Evolutionary conservation across 2,888 invertebrate species (phyloP), one percentile per base, ranked within the genome.

Genomic region (Dolichomitus sp.): DNA sequence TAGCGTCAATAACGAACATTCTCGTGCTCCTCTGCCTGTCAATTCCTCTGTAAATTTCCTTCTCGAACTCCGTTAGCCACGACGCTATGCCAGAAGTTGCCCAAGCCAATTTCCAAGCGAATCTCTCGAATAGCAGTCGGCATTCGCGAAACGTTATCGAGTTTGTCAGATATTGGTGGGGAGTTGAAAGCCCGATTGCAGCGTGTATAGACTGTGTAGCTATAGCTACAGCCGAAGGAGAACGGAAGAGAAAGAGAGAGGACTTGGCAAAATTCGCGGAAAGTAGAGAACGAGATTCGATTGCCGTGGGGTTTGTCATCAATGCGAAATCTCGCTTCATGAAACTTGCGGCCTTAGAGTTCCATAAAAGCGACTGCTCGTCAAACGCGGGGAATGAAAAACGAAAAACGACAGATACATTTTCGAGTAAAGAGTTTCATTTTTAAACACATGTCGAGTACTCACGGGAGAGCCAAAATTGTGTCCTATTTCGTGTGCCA

Each of bases 401-500:
- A 48, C 17, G 1, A 19, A 6, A 37, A 37, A 50, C 37, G 17
- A 54, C 7, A 17, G 19, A 37, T 23, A 33, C n/a, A 54, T 52
- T 23, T 42, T 23, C 42, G 37, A 19, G 5, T 14, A 3, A 61
- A 9, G n/a, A 48, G 48, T 52, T 52, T 23, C 9, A 17, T 50
- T 48, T 48, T 48, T 48, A 1, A 27, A 42, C 23, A 50, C 48
- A 48, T 74, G 9, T 37, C 19, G n/a, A 14, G 19, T 66, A 86
- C 96, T 95, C 95, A 98, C 98, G 94, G 99, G 99, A 72, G 98
- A 98, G 86, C 99, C 99, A 93, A 99, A 99, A 94, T 99, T 99
- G 94, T 99, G 99, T 78, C 99, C 99, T 91, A 99, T 99, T 95
- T 99, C 99, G 94, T 99, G 99, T 17, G 99, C 99, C 87, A 99